Base-by-base conservation (phyloP, 1,140 invertebrate genomes). In the Philotrypesis tridentata region DNA sequence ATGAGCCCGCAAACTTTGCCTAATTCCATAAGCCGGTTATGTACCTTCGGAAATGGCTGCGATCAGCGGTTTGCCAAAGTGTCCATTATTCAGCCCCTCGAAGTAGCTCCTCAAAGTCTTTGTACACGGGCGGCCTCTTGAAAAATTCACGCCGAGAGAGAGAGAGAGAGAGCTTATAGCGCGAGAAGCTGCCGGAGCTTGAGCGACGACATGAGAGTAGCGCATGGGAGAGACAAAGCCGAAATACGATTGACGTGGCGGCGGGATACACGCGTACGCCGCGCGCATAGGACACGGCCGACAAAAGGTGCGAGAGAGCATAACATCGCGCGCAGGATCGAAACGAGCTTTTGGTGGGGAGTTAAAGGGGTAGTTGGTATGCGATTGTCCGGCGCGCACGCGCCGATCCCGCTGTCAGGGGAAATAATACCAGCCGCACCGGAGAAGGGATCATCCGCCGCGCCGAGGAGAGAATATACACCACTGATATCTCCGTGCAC, bases 301-400 rank as follows among this genome's bases (percentile, higher is more conserved):
- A 55, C 48, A 55, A 55, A 55, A 55, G 48, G 48, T 55, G 27
- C 80, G 79, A 81, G 83, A 85, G 85, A 84, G 84, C 85, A 84
- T 85, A 73, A 84, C 80, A 82, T 67, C 72, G 86, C 81, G 85
- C 85, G 88, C 83, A 86, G 85, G 85, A 55, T 55, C 48, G 48
- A 55, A 55, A 55, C 48, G 48, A 55, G 17, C 48, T 55, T 17
- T 55, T 55, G 48, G 48, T 55, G 48, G 48, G 48, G 48, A 55
- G 48, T 55, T 5, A 55, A 55, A 55, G 48, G 48, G 48, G 48
- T 55, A 55, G 43, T 48, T n/a, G 12, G 48, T 55, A 55, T 6
- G 14, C 87, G 83, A 84, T 84, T 88, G 88, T 89, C 89, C 87
- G 87, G 86, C 88, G 88, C 87, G 89, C 87, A 89, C 89, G 89